A percentile compares a stretch with the other conserved stretches of the same genome.
phyloP scores from a whole-genome alignment of 2,113 vertebrate genomes.

The Pelobates fuscus region DNA sequence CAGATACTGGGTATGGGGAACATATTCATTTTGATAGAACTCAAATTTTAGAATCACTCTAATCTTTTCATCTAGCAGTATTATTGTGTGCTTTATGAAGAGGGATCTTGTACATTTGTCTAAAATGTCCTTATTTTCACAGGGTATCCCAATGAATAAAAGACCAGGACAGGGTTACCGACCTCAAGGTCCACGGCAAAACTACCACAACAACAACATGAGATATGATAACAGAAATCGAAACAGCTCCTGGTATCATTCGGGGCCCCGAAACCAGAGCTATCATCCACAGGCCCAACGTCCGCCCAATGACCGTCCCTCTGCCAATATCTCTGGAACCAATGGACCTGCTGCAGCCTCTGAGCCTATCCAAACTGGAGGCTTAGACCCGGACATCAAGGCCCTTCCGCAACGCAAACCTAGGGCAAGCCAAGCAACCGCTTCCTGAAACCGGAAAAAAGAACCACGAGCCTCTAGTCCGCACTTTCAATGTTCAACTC shows the following conservation, averaged over 20 bases:
- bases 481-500: slow-evolving; percentile 50
- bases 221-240: slow-evolving; percentile 62
- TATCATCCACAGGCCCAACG: slow-evolving; percentile 37
- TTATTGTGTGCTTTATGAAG: no score
- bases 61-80: no score
- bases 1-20: no score
- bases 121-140: slow-evolving; percentile 46
- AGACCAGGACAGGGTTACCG: slow-evolving; percentile 69
- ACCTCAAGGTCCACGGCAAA: slow-evolving; percentile 71
- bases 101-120: no score
- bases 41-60: no score
- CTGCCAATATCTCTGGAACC: slow-evolving; percentile 49
- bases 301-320: slow-evolving; percentile 49
- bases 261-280: slow-evolving; percentile 64
- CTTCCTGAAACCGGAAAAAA: slow-evolving; percentile 57
- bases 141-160: slow-evolving; percentile 77
- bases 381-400: slow-evolving; percentile 55
- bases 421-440: slow-evolving; percentile 58
- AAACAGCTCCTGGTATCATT: slow-evolving; percentile 62
- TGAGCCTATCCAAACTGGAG: slow-evolving; percentile 56
- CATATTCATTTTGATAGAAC: no score
- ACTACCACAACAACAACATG: slow-evolving; percentile 65
- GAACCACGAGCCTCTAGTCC: slow-evolving; percentile 32
- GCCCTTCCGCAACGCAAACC: slow-evolving; percentile 82
- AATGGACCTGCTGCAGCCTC: slow-evolving; percentile 52